These are phyloP conservation scores for Bibio marci DNA, from an alignment of 2,888 invertebrate species.

Conservation along the genomic window DNA sequence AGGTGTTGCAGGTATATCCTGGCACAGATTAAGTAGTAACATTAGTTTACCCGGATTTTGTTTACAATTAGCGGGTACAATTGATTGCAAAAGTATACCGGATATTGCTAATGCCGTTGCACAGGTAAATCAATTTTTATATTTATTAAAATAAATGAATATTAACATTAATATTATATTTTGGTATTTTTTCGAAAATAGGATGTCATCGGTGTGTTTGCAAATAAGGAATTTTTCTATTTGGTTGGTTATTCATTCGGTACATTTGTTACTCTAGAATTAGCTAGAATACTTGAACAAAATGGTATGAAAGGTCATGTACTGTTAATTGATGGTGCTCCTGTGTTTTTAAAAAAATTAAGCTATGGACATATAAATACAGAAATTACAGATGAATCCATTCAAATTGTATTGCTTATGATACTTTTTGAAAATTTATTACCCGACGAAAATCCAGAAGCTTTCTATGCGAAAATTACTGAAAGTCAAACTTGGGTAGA, in stretches of 20 bases:
- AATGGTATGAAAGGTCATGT: slow-evolving; percentile 46
- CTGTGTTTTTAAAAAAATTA: slow-evolving; percentile 42
- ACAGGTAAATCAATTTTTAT: slow-evolving; percentile 16
- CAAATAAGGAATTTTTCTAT: slow-evolving; percentile 43
- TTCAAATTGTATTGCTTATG: slow-evolving; percentile 20
- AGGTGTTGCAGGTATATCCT: slow-evolving; percentile 35
- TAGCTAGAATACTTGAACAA: slow-evolving; percentile 52
- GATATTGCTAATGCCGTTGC: slow-evolving; percentile 18
- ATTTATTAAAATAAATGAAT: no score
- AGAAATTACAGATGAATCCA: slow-evolving; percentile 17
- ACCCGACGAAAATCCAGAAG: slow-evolving; percentile 21
- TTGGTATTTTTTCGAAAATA: slow-evolving; percentile 30
- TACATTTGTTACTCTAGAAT: slow-evolving; percentile 54
- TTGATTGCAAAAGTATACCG: slow-evolving; percentile 15
- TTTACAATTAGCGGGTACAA: slow-evolving; percentile 21
- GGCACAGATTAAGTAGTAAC: slow-evolving; percentile 21
- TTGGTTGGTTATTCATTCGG: slow-evolving; percentile 86
- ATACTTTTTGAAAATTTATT: slow-evolving; percentile 20
- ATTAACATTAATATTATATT: not conserved
- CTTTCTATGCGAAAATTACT: slow-evolving; percentile 27
- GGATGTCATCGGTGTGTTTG: slow-evolving; percentile 43
- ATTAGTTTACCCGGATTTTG: slow-evolving; percentile 17
- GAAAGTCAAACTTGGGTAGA: slow-evolving; percentile 38
- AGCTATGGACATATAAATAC: slow-evolving; percentile 19
- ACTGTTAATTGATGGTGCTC: slow-evolving; percentile 71